These are phyloP conservation scores for Corvus moneduloides DNA, from an alignment of 2,113 vertebrate genomes.

Conservation along the genomic window DNA sequence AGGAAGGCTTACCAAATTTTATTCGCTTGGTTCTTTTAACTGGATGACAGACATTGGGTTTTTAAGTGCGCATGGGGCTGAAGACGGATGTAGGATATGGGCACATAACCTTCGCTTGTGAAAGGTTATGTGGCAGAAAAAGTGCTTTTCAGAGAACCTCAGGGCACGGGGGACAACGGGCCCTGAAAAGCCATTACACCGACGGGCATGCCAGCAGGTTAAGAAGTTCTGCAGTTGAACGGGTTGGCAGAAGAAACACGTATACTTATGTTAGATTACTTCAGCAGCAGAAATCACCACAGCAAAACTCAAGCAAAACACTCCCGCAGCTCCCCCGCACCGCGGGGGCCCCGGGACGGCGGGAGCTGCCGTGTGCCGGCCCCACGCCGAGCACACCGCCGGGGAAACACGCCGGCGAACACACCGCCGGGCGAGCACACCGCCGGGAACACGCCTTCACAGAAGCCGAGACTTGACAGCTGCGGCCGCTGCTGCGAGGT, in stretches of 20 bases:
- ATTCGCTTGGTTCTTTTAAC: background rate
- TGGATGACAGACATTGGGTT: background rate
- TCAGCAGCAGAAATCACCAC: background rate
- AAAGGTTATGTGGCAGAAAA: accelerated
- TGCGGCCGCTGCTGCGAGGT: background rate
- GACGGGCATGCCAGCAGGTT: accelerated
- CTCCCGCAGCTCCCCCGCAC: background rate
- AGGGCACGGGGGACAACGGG: accelerated
- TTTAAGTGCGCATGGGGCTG: background rate
- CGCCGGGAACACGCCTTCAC: accelerated
- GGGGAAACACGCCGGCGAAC: accelerated
- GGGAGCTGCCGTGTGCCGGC: background rate
- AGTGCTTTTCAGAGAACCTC: too few species aligned
- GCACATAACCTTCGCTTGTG: background rate
- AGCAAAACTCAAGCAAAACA: accelerated
- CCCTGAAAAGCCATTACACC: accelerated
- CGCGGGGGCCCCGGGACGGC: accelerated
- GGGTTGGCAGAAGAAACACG: accelerated
- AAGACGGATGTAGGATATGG: background rate
- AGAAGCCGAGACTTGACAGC: accelerated
- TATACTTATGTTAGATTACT: accelerated
- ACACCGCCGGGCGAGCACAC: background rate
- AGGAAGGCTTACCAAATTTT: background rate
- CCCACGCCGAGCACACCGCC: background rate
- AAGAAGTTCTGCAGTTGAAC: accelerated